Evolutionary conservation across 2,888 invertebrate genomes (phyloP).

Genomic region (Diarsia mendica): DNA sequence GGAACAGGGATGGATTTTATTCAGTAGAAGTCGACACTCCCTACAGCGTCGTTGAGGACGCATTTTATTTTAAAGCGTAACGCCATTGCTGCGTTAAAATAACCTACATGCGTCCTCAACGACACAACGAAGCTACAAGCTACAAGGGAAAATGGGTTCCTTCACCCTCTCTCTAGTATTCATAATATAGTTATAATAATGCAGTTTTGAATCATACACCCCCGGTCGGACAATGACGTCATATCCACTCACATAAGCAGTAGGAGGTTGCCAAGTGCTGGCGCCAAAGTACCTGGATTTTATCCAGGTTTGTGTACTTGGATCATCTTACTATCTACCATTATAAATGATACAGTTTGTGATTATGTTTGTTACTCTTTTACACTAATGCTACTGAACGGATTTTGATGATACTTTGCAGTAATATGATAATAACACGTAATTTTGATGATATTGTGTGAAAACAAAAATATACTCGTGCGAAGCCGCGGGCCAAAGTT

Average conservation of each 20-base stretch:
- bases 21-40: too few species aligned
- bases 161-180: neutral
- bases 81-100: neutral
- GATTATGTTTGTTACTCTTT: neutral
- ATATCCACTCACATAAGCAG: slow-evolving; percentile 13
- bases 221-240: slow-evolving; percentile 10
- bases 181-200: neutral
- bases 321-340: neutral
- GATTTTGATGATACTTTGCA: neutral
- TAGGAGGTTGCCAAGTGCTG: slow-evolving; percentile 23
- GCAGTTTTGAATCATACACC: neutral
- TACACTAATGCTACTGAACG: neutral
- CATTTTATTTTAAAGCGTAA: too few species aligned
- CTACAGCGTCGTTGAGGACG: too few species aligned
- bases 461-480: too few species aligned
- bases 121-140: too few species aligned
- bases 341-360: neutral
- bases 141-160: neutral
- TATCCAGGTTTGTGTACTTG: neutral
- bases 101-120: neutral
- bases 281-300: slow-evolving; percentile 17
- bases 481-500: neutral
- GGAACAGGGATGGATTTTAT: too few species aligned
- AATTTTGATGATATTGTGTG: neutral
- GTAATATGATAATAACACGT: neutral